These are phyloP conservation scores for Macquaria australasica DNA, from an alignment of 2,113 vertebrate species.

Conservation along the genomic window DNA sequence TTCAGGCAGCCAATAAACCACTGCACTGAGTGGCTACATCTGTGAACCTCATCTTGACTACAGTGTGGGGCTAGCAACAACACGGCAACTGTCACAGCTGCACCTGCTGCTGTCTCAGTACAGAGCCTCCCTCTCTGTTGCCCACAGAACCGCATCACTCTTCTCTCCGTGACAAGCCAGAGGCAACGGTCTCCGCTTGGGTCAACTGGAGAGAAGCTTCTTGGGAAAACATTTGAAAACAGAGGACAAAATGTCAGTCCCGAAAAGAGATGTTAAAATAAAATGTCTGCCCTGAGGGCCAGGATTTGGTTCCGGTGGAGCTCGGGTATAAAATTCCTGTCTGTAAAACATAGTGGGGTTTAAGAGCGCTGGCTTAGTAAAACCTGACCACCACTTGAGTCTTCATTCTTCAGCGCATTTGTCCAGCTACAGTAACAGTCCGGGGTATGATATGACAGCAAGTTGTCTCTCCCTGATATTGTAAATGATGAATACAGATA, in stretches of 20 bases:
- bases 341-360: slow-evolving; percentile 88
- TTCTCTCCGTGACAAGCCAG: slow-evolving; percentile 81
- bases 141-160: slow-evolving; percentile 83
- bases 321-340: slow-evolving; percentile 86
- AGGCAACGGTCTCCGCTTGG: slow-evolving; percentile 86
- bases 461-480: slow-evolving; percentile 40
- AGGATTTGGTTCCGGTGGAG: slow-evolving; percentile 88
- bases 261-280: slow-evolving; percentile 89
- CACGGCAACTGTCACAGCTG: slow-evolving; percentile 84
- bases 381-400: slow-evolving; percentile 77
- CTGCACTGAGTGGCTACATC: slow-evolving; percentile 83
- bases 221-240: slow-evolving; percentile 89
- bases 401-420: slow-evolving; percentile 65
- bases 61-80: slow-evolving; percentile 80
- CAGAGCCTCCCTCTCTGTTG: slow-evolving; percentile 76
- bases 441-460: slow-evolving; percentile 39
- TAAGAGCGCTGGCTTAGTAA: slow-evolving; percentile 82
- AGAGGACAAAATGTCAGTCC: slow-evolving; percentile 90
- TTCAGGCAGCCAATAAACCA: slow-evolving; percentile 81
- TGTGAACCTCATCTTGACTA: slow-evolving; percentile 86
- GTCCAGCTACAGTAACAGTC: slow-evolving; percentile 39
- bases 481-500: slow-evolving; percentile 53
- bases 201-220: slow-evolving; percentile 90
- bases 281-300: slow-evolving; percentile 87
- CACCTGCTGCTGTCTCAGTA: slow-evolving; percentile 89